Evolutionary conservation across 1,140 invertebrate species (phyloP), one percentile per base, ranked within the genome.

Genomic region (Cataglyphis hispanica): DNA sequence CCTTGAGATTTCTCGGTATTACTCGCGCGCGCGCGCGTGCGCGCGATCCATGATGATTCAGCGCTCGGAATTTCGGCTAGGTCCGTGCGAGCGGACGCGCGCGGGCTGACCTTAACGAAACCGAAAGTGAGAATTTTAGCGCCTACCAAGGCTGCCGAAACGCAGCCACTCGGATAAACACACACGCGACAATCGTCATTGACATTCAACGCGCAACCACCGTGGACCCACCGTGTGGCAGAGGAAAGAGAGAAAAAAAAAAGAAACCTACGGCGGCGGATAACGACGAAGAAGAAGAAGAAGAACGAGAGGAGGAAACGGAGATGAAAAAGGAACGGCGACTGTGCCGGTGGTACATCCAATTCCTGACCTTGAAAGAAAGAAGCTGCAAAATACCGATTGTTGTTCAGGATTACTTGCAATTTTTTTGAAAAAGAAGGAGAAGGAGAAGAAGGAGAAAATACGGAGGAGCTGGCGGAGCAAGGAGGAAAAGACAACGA

Each of bases 81-180:
- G 64, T 80, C 46, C 69, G 74, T 25, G 69, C 77, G 66, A n/a
- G 70, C 75, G 74, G 84, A 63, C 84, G 70, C 46, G 70, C 46
- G 70, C 76, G 74, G 76, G 64, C 61, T 85, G 86, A 83, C 74
- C 85, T 87, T 31, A 84, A 76, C 87, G 87, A 91, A 76, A 90
- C 78, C 85, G 91, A 93, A 92, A 93, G 92, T 91, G 92, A 89
- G 92, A 93, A 92, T 93, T 93, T 93, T 93, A 93, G 91, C 92
- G 92, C 92, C 90, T 91, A 76, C 84, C 91, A 92, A 93, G 92
- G 92, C 75, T 89, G 85, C 86, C 84, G 77, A 91, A 90, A 91
- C 63, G 83, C 86, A 89, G 81, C 78, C 88, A 85, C 87, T 81
- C 67, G 86, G 88, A 91, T 89, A 91, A 92, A 92, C 81, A 91